These are phyloP conservation scores for Chionodraco myersi DNA, from an alignment of 2,113 vertebrate species.

Conservation along the genomic window DNA sequence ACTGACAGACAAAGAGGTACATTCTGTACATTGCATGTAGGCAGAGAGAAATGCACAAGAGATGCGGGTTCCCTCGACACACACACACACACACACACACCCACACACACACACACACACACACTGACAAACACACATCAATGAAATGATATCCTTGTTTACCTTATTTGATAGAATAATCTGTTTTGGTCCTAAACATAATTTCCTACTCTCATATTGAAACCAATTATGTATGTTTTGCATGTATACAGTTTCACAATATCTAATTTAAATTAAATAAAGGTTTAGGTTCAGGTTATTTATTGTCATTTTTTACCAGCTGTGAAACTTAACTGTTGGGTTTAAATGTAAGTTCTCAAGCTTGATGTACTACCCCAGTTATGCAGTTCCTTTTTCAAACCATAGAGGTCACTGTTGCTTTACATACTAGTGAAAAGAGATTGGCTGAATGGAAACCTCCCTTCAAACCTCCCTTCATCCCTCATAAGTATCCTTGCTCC, in stretches of 20 bases:
- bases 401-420: conserved; percentile 88
- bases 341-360: conserved; percentile 1
- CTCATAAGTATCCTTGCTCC: neutral
- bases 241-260: neutral
- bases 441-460: neutral
- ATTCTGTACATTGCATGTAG: conserved; percentile 38
- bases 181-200: neutral
- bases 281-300: too few relatives aligned
- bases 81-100: neutral
- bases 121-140: neutral
- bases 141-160: neutral
- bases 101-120: conserved; percentile 6
- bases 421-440: conserved; percentile 65
- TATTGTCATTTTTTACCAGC: neutral
- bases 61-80: conserved; percentile 8
- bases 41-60: conserved; percentile 8
- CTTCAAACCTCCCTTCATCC: conserved; percentile 8
- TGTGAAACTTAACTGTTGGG: neutral
- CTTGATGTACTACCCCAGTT: neutral
- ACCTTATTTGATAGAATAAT: too few relatives aligned
- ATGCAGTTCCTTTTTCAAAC: conserved; percentile 75
- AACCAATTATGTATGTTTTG: neutral
- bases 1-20: conserved; percentile 53
- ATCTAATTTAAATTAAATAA: neutral
- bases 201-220: neutral